Conservation (phyloP, 2,797 vertebrate genomes). For the Diplodus puntazzo region DNA sequence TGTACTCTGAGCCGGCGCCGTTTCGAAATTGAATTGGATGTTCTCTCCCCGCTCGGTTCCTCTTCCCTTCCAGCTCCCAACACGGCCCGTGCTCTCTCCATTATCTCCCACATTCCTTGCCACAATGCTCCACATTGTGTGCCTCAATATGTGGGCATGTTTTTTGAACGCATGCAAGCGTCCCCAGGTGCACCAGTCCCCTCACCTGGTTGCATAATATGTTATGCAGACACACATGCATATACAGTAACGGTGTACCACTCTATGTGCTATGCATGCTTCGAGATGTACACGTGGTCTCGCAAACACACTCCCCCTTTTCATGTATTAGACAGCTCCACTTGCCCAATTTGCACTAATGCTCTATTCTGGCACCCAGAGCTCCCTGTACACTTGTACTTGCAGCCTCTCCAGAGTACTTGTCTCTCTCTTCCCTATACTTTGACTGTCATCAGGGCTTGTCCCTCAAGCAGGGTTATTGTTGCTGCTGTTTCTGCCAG, state of each 20-base stretch:
- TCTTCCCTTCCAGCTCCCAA: slow-evolving; percentile 71
- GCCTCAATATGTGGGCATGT: slow-evolving; percentile 38
- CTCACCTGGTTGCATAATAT: slow-evolving; percentile 51
- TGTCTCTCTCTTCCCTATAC: neutral
- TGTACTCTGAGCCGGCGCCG: slow-evolving; percentile 77
- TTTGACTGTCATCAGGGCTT: slow-evolving; percentile 29
- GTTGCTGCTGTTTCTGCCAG: slow-evolving; percentile 19
- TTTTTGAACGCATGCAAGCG: slow-evolving; percentile 56
- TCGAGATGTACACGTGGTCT: slow-evolving; percentile 10
- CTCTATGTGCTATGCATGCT: slow-evolving; percentile 19
- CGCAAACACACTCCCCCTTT: slow-evolving; percentile 11
- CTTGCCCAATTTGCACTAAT: slow-evolving; percentile 36
- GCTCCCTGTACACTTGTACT: slow-evolving; percentile 39
- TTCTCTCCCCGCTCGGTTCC: slow-evolving; percentile 73
- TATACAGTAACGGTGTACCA: neutral
- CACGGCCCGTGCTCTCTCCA: slow-evolving; percentile 56
- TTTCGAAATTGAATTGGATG: slow-evolving; percentile 83
- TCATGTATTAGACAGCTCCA: neutral
- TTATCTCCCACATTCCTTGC: slow-evolving; percentile 59
- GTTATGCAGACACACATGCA: neutral
- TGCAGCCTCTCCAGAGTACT: slow-evolving; percentile 26
- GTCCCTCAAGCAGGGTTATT: slow-evolving; percentile 28
- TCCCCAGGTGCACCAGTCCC: slow-evolving; percentile 37
- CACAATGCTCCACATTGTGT: slow-evolving; percentile 58
- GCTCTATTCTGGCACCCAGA: slow-evolving; percentile 37